A percentile compares a stretch with the other conserved stretches of the same genome.
Evolutionary conservation across 2,888 invertebrate genomes (phyloP).

Genomic region (Heterodera filipjevi): DNA sequence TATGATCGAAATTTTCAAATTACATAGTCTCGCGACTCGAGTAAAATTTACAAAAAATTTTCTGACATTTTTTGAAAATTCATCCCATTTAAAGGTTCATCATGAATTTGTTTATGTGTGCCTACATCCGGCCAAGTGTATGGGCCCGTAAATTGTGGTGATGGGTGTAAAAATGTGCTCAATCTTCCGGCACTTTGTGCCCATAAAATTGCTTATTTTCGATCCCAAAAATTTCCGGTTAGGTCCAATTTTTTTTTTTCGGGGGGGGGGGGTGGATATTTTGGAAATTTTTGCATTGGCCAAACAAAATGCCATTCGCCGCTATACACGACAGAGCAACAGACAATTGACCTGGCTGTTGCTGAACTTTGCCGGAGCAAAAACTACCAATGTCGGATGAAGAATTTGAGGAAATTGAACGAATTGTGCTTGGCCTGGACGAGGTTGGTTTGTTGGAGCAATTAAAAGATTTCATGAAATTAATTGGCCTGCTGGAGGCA

Average conservation of each 20-base stretch:
- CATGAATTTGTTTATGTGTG: too few relatives aligned
- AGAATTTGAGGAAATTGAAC: slow-evolving; percentile 32
- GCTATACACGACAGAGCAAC: background rate
- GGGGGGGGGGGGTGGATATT: too few relatives aligned
- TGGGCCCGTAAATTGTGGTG: background rate
- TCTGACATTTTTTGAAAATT: too few relatives aligned
- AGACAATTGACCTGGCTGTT: background rate
- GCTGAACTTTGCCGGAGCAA: background rate
- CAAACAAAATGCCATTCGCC: background rate
- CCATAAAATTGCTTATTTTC: slow-evolving; percentile 5
- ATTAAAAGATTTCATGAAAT: too few relatives aligned
- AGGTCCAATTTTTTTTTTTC: background rate
- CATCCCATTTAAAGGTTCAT: too few relatives aligned
- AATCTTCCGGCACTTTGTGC: background rate
- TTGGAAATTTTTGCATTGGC: background rate
- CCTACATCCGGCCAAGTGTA: background rate
- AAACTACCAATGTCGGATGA: slow-evolving; percentile 28
- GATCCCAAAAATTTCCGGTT: background rate
- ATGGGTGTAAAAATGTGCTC: background rate
- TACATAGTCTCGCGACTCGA: too few relatives aligned
- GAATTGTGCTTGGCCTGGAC: slow-evolving; percentile 26
- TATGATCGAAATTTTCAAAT: too few relatives aligned
- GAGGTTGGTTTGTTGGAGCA: slow-evolving; percentile 15
- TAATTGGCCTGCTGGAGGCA: too few relatives aligned
- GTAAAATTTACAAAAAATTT: too few relatives aligned